phyloP scores from a whole-genome alignment of 1,140 invertebrate species.

The Drosophila eugracilis region DNA sequence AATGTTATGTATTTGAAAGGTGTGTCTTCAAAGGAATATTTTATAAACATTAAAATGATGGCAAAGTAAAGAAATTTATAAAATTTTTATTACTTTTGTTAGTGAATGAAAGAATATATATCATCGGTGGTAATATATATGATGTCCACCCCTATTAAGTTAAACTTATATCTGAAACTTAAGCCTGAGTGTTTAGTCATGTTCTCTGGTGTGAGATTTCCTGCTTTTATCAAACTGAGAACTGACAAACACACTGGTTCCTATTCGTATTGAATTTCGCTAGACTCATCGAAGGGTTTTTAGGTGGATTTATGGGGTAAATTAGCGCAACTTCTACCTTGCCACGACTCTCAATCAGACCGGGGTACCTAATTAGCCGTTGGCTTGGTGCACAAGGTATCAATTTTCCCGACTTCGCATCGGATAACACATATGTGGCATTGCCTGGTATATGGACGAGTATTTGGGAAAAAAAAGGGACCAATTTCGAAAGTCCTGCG shows the following conservation, averaged over 20 bases:
- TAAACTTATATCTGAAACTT: conserved; percentile 9
- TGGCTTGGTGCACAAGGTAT: conserved; percentile 68
- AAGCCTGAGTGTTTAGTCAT: conserved; percentile 27
- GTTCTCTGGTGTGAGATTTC: conserved; percentile 60
- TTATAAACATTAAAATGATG: too few species aligned
- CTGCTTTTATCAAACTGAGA: conserved; percentile 30
- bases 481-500: conserved; percentile 51
- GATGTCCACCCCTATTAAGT: background rate
- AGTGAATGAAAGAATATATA: background rate
- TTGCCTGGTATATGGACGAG: conserved; percentile 21
- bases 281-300: conserved; percentile 10
- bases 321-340: conserved; percentile 17
- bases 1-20: too few species aligned
- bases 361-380: conserved; percentile 67
- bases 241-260: conserved; percentile 35
- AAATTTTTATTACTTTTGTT: too few species aligned
- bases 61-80: too few species aligned
- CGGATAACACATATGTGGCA: conserved; percentile 64
- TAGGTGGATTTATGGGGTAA: conserved; percentile 32
- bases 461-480: conserved; percentile 34
- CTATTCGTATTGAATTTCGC: conserved; percentile 58
- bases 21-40: too few species aligned
- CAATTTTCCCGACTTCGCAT: conserved; percentile 70
- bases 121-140: background rate
- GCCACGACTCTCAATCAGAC: conserved; percentile 27